phyloP scores from a whole-genome alignment of 2,797 vertebrate genomes.

The Pseudocheirus occidentalis region DNA sequence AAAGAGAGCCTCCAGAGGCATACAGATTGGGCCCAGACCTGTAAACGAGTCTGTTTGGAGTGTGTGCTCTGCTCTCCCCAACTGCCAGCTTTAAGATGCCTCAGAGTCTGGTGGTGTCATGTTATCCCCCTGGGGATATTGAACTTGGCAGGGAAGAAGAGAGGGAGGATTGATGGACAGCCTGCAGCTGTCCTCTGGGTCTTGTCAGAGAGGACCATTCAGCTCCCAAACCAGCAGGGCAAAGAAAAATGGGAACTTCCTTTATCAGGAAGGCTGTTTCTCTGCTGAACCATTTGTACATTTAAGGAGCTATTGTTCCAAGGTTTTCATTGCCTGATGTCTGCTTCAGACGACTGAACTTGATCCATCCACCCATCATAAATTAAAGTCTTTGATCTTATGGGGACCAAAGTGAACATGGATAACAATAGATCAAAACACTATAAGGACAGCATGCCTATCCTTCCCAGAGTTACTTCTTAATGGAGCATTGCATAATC shows the following conservation, averaged over 20 bases:
- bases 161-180: neutral
- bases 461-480: slow-evolving; percentile 75
- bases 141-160: neutral
- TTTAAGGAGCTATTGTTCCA: slow-evolving; percentile 65
- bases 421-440: slow-evolving; percentile 77
- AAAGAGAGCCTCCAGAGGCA: slow-evolving; percentile 37
- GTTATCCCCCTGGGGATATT: neutral
- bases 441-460: slow-evolving; percentile 72
- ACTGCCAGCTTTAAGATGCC: slow-evolving; percentile 14
- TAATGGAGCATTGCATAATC: slow-evolving; percentile 51
- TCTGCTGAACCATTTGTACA: slow-evolving; percentile 50
- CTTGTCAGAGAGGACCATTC: slow-evolving; percentile 36
- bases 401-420: slow-evolving; percentile 74
- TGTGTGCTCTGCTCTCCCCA: neutral
- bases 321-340: slow-evolving; percentile 33
- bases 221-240: neutral
- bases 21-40: neutral
- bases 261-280: slow-evolving; percentile 40
- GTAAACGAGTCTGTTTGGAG: neutral
- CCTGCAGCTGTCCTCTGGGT: slow-evolving; percentile 56
- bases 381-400: slow-evolving; percentile 84
- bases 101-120: fast-evolving
- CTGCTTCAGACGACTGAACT: slow-evolving; percentile 76
- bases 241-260: slow-evolving; percentile 37
- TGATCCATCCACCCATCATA: slow-evolving; percentile 78